These are phyloP conservation scores for Microcebus griseorufus DNA, from an alignment of 2,113 vertebrate species.

Conservation along the genomic window DNA sequence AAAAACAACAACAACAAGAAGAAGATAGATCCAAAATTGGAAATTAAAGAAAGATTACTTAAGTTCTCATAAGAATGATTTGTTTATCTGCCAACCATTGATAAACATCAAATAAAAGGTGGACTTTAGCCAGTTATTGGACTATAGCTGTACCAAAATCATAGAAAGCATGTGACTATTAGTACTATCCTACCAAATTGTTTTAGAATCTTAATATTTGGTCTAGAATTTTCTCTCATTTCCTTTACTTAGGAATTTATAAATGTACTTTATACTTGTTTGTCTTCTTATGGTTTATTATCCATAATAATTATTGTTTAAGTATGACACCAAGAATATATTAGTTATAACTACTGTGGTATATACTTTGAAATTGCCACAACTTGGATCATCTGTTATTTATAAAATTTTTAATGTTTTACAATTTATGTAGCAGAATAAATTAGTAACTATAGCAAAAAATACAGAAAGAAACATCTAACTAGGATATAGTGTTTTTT, in stretches of 20 bases:
- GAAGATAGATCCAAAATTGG: background rate
- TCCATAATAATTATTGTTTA: background rate
- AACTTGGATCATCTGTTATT: background rate
- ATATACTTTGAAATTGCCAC: background rate
- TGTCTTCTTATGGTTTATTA: background rate
- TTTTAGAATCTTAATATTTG: background rate
- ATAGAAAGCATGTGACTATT: background rate
- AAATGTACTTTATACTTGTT: background rate
- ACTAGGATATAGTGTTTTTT: background rate
- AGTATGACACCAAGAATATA: background rate
- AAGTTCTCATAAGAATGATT: background rate
- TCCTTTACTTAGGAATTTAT: background rate
- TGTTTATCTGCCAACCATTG: background rate
- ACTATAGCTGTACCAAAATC: background rate
- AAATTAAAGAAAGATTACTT: background rate
- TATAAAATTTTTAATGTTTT: background rate
- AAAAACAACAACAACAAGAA: background rate
- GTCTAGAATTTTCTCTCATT: background rate
- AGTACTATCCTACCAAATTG: background rate
- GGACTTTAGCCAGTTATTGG: background rate
- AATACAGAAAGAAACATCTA: slow-evolving; percentile 16
- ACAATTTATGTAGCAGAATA: background rate
- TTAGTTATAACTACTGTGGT: background rate
- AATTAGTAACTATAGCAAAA: background rate
- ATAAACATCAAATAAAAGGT: background rate